Evolutionary conservation across 1,140 invertebrate genomes (phyloP).

Genomic region (Hyles vespertilio): DNA sequence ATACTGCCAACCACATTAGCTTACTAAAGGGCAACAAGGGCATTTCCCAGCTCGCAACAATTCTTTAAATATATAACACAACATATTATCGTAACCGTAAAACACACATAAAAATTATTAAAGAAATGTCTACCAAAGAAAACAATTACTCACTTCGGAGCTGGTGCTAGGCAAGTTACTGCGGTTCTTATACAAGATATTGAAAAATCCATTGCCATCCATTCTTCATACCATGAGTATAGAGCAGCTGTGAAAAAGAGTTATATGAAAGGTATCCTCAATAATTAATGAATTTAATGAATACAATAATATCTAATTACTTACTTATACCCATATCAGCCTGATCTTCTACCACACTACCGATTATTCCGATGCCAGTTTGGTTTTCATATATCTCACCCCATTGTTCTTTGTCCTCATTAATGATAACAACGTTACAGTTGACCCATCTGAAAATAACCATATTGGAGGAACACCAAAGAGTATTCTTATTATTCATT

Average conservation of each 20-base stretch:
- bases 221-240: constrained; percentile 78
- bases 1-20: constrained; percentile 53
- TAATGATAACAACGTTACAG: constrained; percentile 68
- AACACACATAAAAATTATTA: constrained; percentile 1
- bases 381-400: constrained; percentile 77
- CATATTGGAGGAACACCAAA: neutral
- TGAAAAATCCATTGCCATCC: constrained; percentile 75
- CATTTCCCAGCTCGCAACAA: constrained; percentile 60
- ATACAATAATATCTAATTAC: constrained; percentile 13
- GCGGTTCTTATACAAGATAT: constrained; percentile 74
- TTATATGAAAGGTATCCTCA: too few relatives aligned
- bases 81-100: neutral
- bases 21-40: constrained; percentile 58
- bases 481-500: neutral
- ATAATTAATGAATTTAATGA: constrained; percentile 6
- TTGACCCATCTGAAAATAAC: constrained; percentile 63
- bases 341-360: constrained; percentile 75
- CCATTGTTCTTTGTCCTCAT: constrained; percentile 75
- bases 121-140: constrained; percentile 9
- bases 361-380: constrained; percentile 76
- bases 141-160: constrained; percentile 58
- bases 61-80: constrained; percentile 31
- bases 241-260: constrained; percentile 66
- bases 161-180: constrained; percentile 77
- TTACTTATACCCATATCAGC: constrained; percentile 77